These are phyloP conservation scores for Fragum fragum DNA, from an alignment of 2,888 invertebrate genomes.

Conservation along the genomic window DNA sequence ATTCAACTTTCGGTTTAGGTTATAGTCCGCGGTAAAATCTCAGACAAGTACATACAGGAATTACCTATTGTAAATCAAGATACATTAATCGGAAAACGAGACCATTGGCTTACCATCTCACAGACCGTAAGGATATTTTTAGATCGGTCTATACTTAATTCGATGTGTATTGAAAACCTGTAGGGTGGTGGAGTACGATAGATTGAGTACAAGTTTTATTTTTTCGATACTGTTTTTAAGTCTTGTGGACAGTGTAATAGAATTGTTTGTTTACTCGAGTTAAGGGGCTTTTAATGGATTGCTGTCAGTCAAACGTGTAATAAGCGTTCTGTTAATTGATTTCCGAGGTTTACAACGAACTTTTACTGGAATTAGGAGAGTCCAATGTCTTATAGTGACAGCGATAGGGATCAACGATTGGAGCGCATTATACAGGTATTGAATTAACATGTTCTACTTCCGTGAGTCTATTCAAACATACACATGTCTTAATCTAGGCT, in stretches of 20 bases:
- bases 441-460: not conserved
- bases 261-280: not conserved
- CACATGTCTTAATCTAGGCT: not conserved
- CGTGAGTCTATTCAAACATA: not conserved
- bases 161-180: constrained; percentile 22
- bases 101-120: constrained; percentile 13
- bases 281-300: not conserved
- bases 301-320: not conserved
- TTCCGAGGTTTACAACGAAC: not conserved
- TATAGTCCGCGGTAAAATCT: constrained; percentile 7
- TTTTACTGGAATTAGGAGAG: constrained; percentile 10
- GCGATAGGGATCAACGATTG: constrained; percentile 80
- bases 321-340: not conserved
- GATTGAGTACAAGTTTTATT: not conserved
- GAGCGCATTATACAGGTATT: constrained; percentile 83
- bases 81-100: constrained; percentile 30
- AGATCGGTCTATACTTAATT: constrained; percentile 15
- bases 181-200: constrained; percentile 17
- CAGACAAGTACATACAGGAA: constrained; percentile 8
- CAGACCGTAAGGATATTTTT: constrained; percentile 12
- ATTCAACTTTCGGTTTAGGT: constrained; percentile 9
- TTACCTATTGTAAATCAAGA: constrained; percentile 18
- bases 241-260: not conserved
- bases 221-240: constrained; percentile 12
- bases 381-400: constrained; percentile 72